Percentiles rank a stretch among this genome's conserved stretches.
phyloP scores from a whole-genome alignment of 2,797 vertebrate genomes.

The Netta rufina region DNA sequence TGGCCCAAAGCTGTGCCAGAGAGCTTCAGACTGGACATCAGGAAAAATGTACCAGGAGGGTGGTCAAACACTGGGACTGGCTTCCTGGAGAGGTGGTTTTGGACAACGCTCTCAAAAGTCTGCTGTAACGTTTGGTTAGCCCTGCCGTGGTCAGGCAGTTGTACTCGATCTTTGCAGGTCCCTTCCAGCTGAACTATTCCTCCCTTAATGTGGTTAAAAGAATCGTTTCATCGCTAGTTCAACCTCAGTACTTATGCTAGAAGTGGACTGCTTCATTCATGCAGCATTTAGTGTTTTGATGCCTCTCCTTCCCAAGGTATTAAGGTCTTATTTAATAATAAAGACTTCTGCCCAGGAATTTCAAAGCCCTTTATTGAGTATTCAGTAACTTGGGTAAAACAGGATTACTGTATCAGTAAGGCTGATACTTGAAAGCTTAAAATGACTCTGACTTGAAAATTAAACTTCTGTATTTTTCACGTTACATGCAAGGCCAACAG shows the following conservation, averaged over 20 bases:
- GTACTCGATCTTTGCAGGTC: neutral
- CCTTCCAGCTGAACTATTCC: neutral
- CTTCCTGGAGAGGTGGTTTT: neutral
- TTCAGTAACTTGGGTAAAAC: neutral
- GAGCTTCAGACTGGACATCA: neutral
- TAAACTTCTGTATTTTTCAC: neutral
- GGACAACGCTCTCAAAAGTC: neutral
- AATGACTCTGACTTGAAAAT: constrained; percentile 13
- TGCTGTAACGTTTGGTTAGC: neutral
- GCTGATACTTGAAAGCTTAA: constrained; percentile 4
- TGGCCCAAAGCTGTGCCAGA: neutral
- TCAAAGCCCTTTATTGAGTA: constrained; percentile 11
- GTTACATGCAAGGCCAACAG: neutral
- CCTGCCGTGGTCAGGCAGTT: neutral
- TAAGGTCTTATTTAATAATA: neutral
- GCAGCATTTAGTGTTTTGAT: neutral
- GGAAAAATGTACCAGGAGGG: neutral
- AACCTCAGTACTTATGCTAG: neutral
- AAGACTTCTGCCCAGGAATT: neutral
- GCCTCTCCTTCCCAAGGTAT: neutral
- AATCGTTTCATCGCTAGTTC: neutral
- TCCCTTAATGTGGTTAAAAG: neutral
- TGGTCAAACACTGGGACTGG: neutral
- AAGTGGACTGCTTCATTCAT: neutral
- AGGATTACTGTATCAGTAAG: neutral